Conservation (phyloP, 2,888 invertebrate genomes). For the Geotrupes spiniger region DNA sequence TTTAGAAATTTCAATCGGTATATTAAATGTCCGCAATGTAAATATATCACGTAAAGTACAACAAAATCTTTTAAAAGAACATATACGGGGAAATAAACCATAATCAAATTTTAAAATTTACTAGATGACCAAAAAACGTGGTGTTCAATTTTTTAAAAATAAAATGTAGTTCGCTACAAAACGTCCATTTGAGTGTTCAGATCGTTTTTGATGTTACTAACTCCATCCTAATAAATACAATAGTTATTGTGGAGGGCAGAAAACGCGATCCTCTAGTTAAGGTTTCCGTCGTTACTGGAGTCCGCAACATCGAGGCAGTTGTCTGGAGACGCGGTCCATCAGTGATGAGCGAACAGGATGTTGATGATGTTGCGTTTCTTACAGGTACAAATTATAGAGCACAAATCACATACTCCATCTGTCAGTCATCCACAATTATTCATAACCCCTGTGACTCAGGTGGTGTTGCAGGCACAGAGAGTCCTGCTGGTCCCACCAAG, state of each 20-base stretch:
- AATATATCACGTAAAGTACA: constrained; percentile 24
- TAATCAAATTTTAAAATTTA: constrained; percentile 7
- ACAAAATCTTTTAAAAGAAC: constrained; percentile 1
- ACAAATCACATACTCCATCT: constrained; percentile 38
- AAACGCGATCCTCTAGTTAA: constrained; percentile 49
- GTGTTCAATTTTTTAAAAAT: constrained; percentile 1
- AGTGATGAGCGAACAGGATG: constrained; percentile 86
- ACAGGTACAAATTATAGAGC: constrained; percentile 63
- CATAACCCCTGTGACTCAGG: constrained; percentile 49
- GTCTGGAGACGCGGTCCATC: constrained; percentile 50
- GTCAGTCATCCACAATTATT: constrained; percentile 37
- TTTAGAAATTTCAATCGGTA: constrained; percentile 21
- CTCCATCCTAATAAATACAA: constrained; percentile 10
- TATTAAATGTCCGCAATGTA: constrained; percentile 20
- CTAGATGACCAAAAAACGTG: constrained; percentile 4
- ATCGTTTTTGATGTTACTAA: too few species aligned
- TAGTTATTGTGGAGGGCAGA: constrained; percentile 45
- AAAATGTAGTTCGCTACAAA: too few species aligned
- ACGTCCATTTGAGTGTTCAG: constrained; percentile 1
- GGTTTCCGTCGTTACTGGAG: constrained; percentile 51
- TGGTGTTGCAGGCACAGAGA: constrained; percentile 59
- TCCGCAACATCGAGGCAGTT: constrained; percentile 51
- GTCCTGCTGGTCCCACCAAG: constrained; percentile 61
- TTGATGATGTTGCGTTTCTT: constrained; percentile 89
- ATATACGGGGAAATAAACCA: constrained; percentile 5